These are phyloP conservation scores for Hoplodrina ambigua DNA, from an alignment of 2,888 invertebrate genomes.

Conservation along the genomic window DNA sequence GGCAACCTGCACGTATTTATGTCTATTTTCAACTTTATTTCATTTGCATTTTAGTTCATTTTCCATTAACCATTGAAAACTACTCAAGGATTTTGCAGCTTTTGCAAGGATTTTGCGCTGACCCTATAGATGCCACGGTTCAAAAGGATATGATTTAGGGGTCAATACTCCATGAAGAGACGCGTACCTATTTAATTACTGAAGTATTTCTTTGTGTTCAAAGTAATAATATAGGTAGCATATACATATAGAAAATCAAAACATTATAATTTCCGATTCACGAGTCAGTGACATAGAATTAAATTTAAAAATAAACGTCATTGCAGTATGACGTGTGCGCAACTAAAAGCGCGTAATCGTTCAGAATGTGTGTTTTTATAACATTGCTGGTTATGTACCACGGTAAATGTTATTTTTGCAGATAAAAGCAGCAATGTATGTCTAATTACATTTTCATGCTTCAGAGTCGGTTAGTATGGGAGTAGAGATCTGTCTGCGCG, in stretches of 20 bases:
- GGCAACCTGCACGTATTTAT: constrained; percentile 38
- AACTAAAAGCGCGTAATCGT: constrained; percentile 11
- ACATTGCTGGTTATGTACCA: constrained; percentile 60
- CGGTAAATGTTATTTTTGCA: neutral
- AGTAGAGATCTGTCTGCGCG: constrained; percentile 66
- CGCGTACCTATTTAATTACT: neutral
- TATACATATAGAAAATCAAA: constrained; percentile 59
- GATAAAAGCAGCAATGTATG: constrained; percentile 64
- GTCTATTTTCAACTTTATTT: constrained; percentile 24
- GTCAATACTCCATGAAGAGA: no score
- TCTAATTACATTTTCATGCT: constrained; percentile 49
- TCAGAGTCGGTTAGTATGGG: constrained; percentile 27
- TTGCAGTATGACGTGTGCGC: constrained; percentile 66
- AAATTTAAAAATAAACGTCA: constrained; percentile 83
- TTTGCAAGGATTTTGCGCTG: no score
- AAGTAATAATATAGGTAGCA: constrained; percentile 26
- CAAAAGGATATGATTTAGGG: no score
- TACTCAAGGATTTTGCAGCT: no score
- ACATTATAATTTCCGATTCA: constrained; percentile 69
- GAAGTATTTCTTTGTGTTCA: constrained; percentile 29
- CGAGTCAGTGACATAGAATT: constrained; percentile 85
- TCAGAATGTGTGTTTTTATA: constrained; percentile 20
- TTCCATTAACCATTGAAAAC: no score
- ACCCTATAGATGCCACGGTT: no score
- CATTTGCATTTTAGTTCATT: no score